Conservation (phyloP, 2,797 vertebrate genomes). For the Novumbra hubbsi region DNA sequence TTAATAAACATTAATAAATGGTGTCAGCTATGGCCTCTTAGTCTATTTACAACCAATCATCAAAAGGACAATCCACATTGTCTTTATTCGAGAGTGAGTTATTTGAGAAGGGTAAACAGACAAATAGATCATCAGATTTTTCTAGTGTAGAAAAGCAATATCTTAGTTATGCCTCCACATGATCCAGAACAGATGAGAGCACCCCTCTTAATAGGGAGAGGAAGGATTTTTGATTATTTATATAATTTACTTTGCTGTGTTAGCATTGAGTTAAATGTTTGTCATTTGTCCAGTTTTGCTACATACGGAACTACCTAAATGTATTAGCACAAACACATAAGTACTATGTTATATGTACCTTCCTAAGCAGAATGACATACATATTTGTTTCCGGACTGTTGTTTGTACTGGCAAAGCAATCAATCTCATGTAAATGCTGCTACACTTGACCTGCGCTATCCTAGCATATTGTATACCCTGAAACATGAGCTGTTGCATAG, state of each 20-base stretch:
- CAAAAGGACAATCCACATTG: no score
- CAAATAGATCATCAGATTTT: conserved; percentile 6
- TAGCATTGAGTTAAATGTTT: not conserved
- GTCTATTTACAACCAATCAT: no score
- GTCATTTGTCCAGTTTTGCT: not conserved
- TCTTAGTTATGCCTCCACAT: not conserved
- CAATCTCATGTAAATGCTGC: conserved; percentile 22
- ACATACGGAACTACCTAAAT: not conserved
- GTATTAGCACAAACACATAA: not conserved
- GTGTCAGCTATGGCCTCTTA: no score
- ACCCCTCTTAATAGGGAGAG: conserved; percentile 5
- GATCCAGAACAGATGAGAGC: conserved; percentile 10
- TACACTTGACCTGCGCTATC: not conserved
- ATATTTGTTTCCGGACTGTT: not conserved
- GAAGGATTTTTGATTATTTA: not conserved
- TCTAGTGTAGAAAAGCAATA: not conserved
- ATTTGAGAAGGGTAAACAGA: no score
- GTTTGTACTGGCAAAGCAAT: conserved; percentile 16
- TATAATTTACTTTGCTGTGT: not conserved
- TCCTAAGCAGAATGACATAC: not conserved
- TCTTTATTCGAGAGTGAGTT: no score
- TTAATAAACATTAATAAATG: no score
- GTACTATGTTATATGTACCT: not conserved
- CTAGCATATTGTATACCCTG: not conserved
- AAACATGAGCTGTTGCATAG: not conserved